Conservation (phyloP, 1,140 invertebrate genomes). For the Eulimnadia texana region DNA sequence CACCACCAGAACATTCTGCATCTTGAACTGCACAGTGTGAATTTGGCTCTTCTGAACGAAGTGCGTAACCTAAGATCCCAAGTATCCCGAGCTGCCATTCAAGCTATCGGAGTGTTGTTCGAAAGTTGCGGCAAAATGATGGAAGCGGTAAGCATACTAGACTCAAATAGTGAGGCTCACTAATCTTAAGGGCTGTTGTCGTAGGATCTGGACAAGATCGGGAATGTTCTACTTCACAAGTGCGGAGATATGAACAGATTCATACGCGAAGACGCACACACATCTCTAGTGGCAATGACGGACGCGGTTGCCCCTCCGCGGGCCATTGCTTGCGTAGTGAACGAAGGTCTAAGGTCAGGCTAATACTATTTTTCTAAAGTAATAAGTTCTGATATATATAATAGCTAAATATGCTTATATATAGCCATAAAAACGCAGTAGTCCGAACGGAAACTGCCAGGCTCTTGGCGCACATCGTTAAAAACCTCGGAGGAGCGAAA, state of each 20-base stretch:
- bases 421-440: slow-evolving; percentile 66
- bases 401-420: slow-evolving; percentile 19
- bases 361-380: slow-evolving; percentile 13
- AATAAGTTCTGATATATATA: neutral
- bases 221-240: slow-evolving; percentile 59
- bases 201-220: slow-evolving; percentile 73
- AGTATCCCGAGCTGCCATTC: slow-evolving; percentile 70
- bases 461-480: slow-evolving; percentile 50
- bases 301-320: slow-evolving; percentile 45
- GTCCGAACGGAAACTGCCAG: slow-evolving; percentile 65
- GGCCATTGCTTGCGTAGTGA: slow-evolving; percentile 39
- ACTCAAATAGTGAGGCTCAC: slow-evolving; percentile 1
- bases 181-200: slow-evolving; percentile 1
- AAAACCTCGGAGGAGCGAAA: slow-evolving; percentile 54
- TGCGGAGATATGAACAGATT: slow-evolving; percentile 87
- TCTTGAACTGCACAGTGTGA: slow-evolving; percentile 43
- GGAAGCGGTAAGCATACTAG: slow-evolving; percentile 46
- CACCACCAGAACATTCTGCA: slow-evolving; percentile 25
- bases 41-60: slow-evolving; percentile 54
- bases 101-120: slow-evolving; percentile 62
- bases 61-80: slow-evolving; percentile 77
- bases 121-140: slow-evolving; percentile 45
- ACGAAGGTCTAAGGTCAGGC: slow-evolving; percentile 47
- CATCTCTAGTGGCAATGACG: slow-evolving; percentile 64
- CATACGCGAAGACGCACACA: slow-evolving; percentile 66